These are phyloP conservation scores for Eupeodes corollae DNA, from an alignment of 1,140 invertebrate species.

Conservation along the genomic window DNA sequence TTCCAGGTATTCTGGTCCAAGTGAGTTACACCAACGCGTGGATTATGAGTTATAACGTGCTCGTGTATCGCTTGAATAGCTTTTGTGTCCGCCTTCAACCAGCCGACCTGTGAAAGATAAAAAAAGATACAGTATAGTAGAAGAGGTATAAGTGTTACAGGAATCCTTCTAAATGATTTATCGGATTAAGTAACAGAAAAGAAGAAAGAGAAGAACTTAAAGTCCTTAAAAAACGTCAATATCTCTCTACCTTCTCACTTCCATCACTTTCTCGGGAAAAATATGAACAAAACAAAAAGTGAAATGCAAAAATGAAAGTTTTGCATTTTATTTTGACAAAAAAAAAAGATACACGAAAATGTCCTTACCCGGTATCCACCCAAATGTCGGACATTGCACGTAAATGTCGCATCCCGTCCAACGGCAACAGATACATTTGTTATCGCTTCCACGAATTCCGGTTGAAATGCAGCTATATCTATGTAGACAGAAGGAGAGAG, in stretches of 20 bases:
- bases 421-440: slow-evolving; percentile 73
- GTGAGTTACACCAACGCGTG: slow-evolving; percentile 65
- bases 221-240: no score
- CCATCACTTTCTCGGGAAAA: no score
- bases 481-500: no score
- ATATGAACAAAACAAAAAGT: no score
- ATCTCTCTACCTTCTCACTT: no score
- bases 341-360: background rate
- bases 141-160: no score
- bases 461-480: slow-evolving; percentile 60
- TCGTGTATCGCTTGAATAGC: slow-evolving; percentile 80
- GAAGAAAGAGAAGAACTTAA: no score
- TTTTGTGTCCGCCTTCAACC: slow-evolving; percentile 79
- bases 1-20: slow-evolving; percentile 71
- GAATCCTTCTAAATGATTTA: no score
- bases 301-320: no score
- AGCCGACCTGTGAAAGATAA: slow-evolving; percentile 57
- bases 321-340: no score
- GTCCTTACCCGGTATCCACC: slow-evolving; percentile 78
- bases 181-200: no score
- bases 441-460: slow-evolving; percentile 71
- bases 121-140: no score
- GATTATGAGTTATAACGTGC: slow-evolving; percentile 80
- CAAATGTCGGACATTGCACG: slow-evolving; percentile 74
- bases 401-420: slow-evolving; percentile 76